Conservation (phyloP, 1,140 invertebrate species). For the Aleiodes sp. region DNA sequence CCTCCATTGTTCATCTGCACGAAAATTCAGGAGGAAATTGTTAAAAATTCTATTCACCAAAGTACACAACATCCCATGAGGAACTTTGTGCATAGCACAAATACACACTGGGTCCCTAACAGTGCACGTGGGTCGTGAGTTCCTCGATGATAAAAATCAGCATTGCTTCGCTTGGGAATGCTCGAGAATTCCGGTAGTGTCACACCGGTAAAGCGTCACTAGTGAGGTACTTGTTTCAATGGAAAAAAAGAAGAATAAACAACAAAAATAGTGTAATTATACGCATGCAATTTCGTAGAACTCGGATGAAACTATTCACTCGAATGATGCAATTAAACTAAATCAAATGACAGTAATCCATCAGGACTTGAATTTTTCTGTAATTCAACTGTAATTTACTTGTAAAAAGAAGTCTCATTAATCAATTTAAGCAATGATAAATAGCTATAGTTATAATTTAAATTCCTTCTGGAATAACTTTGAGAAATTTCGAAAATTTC, state of each 20-base stretch:
- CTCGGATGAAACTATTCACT: neutral
- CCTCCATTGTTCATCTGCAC: no score
- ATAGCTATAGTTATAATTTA: no score
- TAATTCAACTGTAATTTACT: no score
- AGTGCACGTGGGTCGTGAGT: conserved; percentile 9
- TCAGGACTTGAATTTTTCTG: no score
- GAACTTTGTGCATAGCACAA: neutral
- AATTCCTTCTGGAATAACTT: no score
- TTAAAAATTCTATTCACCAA: neutral
- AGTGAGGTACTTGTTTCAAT: no score
- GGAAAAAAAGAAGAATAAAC: no score
- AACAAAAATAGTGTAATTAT: conserved; percentile 24
- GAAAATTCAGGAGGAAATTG: no score
- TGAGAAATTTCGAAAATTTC: no score
- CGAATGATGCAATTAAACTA: neutral
- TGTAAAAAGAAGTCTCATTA: no score
- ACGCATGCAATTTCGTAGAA: conserved; percentile 26
- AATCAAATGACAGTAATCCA: neutral
- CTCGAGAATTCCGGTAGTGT: conserved; percentile 28
- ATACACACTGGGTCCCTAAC: neutral
- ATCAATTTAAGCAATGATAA: no score
- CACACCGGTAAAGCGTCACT: conserved; percentile 26
- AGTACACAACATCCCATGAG: conserved; percentile 2
- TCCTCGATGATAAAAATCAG: conserved; percentile 20
- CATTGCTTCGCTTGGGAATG: conserved; percentile 26